Percentiles rank a stretch among this genome's conserved stretches.
Evolutionary conservation across 2,113 vertebrate species (phyloP).

Genomic region (Psammodynastes pulverulentus): DNA sequence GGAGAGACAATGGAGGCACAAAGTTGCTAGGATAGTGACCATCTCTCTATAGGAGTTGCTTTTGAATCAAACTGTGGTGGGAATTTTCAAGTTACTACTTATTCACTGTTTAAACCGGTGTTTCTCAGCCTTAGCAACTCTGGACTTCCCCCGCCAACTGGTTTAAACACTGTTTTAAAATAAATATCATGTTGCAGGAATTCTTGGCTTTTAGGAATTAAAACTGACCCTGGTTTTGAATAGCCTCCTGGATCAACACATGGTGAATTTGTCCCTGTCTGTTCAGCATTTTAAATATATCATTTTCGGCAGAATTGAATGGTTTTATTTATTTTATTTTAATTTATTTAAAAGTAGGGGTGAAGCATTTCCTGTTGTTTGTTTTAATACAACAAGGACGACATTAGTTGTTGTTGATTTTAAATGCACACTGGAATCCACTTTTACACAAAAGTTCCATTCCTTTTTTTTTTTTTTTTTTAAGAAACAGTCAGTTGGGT

Average conservation of each 20-base stretch:
- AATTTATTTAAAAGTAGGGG: not conserved
- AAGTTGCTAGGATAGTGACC: not conserved
- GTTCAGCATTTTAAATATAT: not conserved
- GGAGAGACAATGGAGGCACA: not conserved
- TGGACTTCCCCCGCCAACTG: too few species aligned
- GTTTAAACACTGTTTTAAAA: not conserved
- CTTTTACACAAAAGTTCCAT: not conserved
- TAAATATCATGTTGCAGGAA: not conserved
- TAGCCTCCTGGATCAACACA: not conserved
- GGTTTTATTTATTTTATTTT: not conserved
- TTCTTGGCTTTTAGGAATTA: not conserved
- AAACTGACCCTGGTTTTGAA: not conserved
- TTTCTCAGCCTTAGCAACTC: too few species aligned
- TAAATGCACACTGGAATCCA: not conserved
- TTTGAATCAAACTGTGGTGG: not conserved
- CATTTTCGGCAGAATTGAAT: not conserved
- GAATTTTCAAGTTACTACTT: not conserved
- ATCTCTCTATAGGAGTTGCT: not conserved
- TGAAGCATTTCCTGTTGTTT: not conserved
- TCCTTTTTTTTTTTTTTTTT: not conserved
- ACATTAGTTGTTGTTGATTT: not conserved
- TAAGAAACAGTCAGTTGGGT: not conserved
- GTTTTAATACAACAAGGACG: not conserved
- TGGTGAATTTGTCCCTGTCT: not conserved
- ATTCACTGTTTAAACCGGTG: not conserved